These are phyloP conservation scores for Aplocera efformata DNA, from an alignment of 2,888 invertebrate genomes.

Conservation along the genomic window DNA sequence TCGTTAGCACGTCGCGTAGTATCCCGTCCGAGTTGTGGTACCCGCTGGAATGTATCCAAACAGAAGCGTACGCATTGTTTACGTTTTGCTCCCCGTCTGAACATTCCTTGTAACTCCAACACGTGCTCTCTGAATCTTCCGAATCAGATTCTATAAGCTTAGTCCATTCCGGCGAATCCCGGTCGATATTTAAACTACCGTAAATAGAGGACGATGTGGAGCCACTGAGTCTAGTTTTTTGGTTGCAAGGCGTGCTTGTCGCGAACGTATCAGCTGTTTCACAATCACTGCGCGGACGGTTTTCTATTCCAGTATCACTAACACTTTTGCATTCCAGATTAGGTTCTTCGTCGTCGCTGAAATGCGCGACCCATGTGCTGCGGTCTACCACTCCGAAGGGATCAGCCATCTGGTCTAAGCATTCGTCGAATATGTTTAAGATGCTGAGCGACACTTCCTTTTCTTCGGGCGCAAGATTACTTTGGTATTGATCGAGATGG, in stretches of 20 bases:
- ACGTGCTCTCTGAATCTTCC: constrained; percentile 65
- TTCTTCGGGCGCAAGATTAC: constrained; percentile 50
- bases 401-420: constrained; percentile 59
- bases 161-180: constrained; percentile 28
- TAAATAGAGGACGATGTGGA: constrained; percentile 45
- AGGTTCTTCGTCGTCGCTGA: constrained; percentile 15
- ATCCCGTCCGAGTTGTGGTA: constrained; percentile 71
- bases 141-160: constrained; percentile 51
- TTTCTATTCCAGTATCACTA: constrained; percentile 1
- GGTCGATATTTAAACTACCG: constrained; percentile 45
- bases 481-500: constrained; percentile 70
- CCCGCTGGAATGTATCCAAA: constrained; percentile 73
- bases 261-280: constrained; percentile 57
- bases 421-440: constrained; percentile 73
- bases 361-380: constrained; percentile 26
- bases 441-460: constrained; percentile 65
- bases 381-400: too few relatives aligned
- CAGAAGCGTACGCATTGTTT: constrained; percentile 58
- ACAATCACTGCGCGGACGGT: constrained; percentile 48
- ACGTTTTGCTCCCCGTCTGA: constrained; percentile 47
- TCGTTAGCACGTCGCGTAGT: constrained; percentile 53
- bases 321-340: constrained; percentile 20
- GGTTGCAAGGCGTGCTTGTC: constrained; percentile 53
- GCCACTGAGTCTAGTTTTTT: constrained; percentile 43
- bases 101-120: constrained; percentile 74